Base-by-base conservation (phyloP, 2,797 vertebrate genomes). In the Acanthopagrus latus region DNA sequence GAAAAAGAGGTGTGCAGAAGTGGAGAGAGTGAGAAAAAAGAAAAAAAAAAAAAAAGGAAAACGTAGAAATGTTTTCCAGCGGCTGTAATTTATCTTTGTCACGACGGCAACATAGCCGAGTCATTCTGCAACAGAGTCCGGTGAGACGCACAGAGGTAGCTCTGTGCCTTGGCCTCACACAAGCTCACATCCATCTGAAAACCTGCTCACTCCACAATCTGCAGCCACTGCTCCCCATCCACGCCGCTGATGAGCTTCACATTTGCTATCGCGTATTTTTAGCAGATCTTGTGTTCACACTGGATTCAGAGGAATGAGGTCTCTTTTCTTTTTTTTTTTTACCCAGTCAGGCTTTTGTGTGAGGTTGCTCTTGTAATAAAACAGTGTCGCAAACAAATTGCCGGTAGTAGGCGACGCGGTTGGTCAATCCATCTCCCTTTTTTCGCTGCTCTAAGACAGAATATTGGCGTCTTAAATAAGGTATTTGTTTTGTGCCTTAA, bases 11-110 rank as follows among this genome's bases (percentile, higher is more conserved):
- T 77, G 84, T 55, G 85, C 77, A 77, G 60, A 79, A 57, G 58
- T 66, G 70, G 75, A 55, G 66, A 55, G 63, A 46, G 54, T 17
- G 55, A 67, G 51, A 46, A 57, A 64, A 64, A 47, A 60, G 29
- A 29, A 29, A 47, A 60, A 29, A 29, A 29, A 76, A 68, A 64
- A 47, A 60, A 29, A 29, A 29, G 29, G 4, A 44, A 83, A 89
- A 78, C 21, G 66, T 76, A 75, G 84, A 92, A 93, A 93, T 93
- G 89, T 94, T 94, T 94, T 94, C 91, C 94, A 92, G 90, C 68
- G 71, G 89, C 88, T 88, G 94, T 91, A 94, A 96, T 95, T 95
- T 95, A 94, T 95, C 95, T 94, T 95, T 95, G 94, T 95, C 94
- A 94, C 86, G 83, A 80, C 83, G 68, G 92, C 92, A 93, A 93